These are phyloP conservation scores for Leptocoma aspasia DNA, from an alignment of 2,113 vertebrate genomes.

Conservation along the genomic window DNA sequence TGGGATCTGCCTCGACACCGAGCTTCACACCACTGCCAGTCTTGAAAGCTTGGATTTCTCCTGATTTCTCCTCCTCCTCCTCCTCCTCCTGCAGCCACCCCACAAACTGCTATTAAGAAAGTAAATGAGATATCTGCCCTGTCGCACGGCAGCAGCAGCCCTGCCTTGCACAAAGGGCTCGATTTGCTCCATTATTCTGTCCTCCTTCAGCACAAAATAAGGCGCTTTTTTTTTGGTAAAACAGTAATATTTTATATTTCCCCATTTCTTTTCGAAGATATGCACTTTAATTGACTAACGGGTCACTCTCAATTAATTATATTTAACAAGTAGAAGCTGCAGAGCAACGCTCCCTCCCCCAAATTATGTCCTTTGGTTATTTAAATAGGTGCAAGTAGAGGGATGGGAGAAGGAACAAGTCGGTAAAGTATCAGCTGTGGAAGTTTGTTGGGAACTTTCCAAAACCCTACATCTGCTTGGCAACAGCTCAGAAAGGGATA, in stretches of 20 bases:
- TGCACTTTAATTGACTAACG: background rate
- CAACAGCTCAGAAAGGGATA: conserved; percentile 78
- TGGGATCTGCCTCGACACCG: background rate
- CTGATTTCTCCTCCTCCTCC: background rate
- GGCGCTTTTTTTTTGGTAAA: background rate
- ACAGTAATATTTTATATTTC: conserved; percentile 11
- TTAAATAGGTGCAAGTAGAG: conserved; percentile 63
- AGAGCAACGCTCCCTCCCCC: conserved; percentile 8
- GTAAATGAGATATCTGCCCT: background rate
- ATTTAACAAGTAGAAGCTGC: conserved; percentile 33
- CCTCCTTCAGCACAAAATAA: background rate
- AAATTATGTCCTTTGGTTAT: conserved; percentile 40
- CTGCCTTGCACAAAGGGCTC: background rate
- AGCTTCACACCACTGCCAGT: background rate
- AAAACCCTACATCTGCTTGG: conserved; percentile 83
- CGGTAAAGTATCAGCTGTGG: conserved; percentile 70
- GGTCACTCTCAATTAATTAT: conserved; percentile 40
- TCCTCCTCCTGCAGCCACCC: background rate
- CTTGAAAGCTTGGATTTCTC: background rate
- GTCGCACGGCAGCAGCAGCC: background rate
- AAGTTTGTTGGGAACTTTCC: conserved; percentile 80
- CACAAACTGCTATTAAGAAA: background rate
- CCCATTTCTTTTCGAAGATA: background rate
- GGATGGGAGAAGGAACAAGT: conserved; percentile 62
- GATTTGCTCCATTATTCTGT: background rate